These are phyloP conservation scores for Cloeon dipterum DNA, from an alignment of 2,888 invertebrate genomes.

Conservation along the genomic window DNA sequence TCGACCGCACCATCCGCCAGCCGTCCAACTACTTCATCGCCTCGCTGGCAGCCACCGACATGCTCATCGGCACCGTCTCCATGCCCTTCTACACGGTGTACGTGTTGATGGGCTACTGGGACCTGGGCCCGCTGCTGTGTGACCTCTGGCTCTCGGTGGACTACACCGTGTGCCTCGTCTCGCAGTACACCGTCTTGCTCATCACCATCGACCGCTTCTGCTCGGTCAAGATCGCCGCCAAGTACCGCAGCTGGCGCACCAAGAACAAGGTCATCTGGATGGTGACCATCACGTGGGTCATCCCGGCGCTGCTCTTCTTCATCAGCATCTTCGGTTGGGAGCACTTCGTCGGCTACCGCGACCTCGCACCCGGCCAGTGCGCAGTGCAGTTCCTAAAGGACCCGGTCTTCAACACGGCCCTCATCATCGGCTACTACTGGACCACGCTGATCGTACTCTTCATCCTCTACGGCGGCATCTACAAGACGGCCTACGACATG, in stretches of 20 bases:
- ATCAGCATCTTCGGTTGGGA: slow-evolving; percentile 99
- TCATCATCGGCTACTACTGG: slow-evolving; percentile 96
- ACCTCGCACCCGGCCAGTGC: slow-evolving; percentile 69
- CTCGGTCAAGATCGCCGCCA: slow-evolving; percentile 94
- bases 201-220: slow-evolving; percentile 98
- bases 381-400: slow-evolving; percentile 95
- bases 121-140: slow-evolving; percentile 83
- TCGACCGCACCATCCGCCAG: slow-evolving; percentile 80
- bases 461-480: slow-evolving; percentile 89
- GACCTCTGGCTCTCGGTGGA: slow-evolving; percentile 97
- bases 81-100: slow-evolving; percentile 98
- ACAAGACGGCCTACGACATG: slow-evolving; percentile 92
- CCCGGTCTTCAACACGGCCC: slow-evolving; percentile 87
- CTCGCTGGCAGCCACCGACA: slow-evolving; percentile 88
- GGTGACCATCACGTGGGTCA: slow-evolving; percentile 91
- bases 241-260: slow-evolving; percentile 91
- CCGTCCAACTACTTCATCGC: slow-evolving; percentile 99
- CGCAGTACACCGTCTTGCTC: slow-evolving; percentile 94
- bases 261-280: slow-evolving; percentile 83
- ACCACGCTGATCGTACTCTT: slow-evolving; percentile 88
- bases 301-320: slow-evolving; percentile 89
- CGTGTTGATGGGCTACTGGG: slow-evolving; percentile 91
- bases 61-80: slow-evolving; percentile 91
- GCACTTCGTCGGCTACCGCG: slow-evolving; percentile 83
- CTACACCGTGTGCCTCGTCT: slow-evolving; percentile 96